phyloP scores from a whole-genome alignment of 2,797 vertebrate species.

The Austrolebias charrua region DNA sequence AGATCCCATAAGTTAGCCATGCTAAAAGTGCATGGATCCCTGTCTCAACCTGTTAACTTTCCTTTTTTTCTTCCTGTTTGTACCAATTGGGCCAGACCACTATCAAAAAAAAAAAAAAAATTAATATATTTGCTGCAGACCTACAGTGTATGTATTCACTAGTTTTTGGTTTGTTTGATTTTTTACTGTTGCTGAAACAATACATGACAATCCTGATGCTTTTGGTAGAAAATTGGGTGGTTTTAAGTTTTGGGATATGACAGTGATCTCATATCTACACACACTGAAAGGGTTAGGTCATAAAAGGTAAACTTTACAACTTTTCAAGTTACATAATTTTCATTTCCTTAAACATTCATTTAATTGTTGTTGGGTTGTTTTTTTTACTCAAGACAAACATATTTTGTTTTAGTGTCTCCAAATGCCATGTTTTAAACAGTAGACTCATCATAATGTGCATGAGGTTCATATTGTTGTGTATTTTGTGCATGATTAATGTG shows the following conservation, averaged over 20 bases:
- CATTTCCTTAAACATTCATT: slow-evolving; percentile 20
- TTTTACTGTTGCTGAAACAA: slow-evolving; percentile 1
- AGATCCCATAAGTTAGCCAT: slow-evolving; percentile 38
- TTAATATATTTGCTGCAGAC: slow-evolving; percentile 11
- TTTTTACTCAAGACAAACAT: neutral
- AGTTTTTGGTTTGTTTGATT: neutral
- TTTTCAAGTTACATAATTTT: slow-evolving; percentile 9
- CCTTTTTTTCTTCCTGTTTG: slow-evolving; percentile 75
- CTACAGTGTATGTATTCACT: neutral
- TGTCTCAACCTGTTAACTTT: slow-evolving; percentile 64
- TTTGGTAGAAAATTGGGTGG: neutral
- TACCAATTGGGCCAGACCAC: slow-evolving; percentile 94
- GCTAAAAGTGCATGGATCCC: slow-evolving; percentile 46
- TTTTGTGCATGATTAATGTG: slow-evolving; percentile 51
- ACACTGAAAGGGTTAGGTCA: neutral
- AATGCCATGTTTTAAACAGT: neutral
- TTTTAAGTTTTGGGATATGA: neutral
- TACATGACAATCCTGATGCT: slow-evolving; percentile 13
- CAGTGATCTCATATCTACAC: neutral
- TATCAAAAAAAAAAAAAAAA: slow-evolving; percentile 26
- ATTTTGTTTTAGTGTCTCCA: slow-evolving; percentile 23
- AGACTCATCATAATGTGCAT: slow-evolving; percentile 45
- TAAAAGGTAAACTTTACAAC: slow-evolving; percentile 6
- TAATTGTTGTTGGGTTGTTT: slow-evolving; percentile 12
- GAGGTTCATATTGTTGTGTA: slow-evolving; percentile 38